Evolutionary conservation across 2,797 vertebrate genomes (phyloP).

Genomic region (Zalophus californianus): DNA sequence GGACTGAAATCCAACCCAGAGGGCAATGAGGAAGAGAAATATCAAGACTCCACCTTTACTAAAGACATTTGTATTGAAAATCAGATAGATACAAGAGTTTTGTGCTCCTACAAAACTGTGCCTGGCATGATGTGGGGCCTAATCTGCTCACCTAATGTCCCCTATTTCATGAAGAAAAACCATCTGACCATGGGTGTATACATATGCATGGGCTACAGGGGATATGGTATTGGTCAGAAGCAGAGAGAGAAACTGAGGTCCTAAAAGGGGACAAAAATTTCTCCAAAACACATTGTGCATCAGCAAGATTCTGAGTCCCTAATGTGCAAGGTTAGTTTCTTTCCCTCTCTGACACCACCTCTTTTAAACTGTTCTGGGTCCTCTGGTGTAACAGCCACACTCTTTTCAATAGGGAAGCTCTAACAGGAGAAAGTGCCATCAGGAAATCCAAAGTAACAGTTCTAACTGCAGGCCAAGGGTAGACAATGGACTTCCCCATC

Average conservation of each 20-base stretch:
- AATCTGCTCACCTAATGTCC: background rate
- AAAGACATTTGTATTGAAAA: conserved; percentile 2
- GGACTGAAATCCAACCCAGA: background rate
- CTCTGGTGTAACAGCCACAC: background rate
- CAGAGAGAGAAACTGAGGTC: background rate
- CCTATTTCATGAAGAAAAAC: background rate
- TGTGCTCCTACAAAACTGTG: background rate
- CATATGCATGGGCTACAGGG: no score
- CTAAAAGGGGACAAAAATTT: background rate
- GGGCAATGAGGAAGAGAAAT: background rate
- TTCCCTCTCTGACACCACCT: background rate
- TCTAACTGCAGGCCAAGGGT: background rate
- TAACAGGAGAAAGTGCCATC: background rate
- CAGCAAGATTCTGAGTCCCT: background rate
- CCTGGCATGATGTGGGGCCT: background rate
- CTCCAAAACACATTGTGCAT: background rate
- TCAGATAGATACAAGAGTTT: background rate
- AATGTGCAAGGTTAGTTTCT: background rate
- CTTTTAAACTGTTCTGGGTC: background rate
- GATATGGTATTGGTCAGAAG: background rate
- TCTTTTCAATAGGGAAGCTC: background rate
- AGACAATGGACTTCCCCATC: background rate
- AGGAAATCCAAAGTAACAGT: background rate
- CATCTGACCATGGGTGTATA: background rate
- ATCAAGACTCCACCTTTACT: conserved; percentile 17